Base-by-base conservation (phyloP, 2,888 invertebrate genomes). In the Lissonota sp. region DNA sequence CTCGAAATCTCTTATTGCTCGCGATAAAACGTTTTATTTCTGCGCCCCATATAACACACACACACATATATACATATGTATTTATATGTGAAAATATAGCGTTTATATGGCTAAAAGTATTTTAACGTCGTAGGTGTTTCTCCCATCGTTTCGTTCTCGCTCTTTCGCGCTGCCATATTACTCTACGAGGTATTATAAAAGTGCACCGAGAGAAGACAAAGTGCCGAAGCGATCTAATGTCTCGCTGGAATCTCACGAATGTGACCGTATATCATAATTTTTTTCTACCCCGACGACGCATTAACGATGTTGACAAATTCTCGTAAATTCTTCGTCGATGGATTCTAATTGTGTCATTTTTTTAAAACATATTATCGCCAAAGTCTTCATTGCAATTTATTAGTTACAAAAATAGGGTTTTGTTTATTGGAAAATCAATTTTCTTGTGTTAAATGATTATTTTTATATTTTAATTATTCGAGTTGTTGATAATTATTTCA, bases 21-120 rank as follows among this genome's bases (percentile, higher is more conserved):
- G 71, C 75, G 83, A 84, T 86, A 86, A 86, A 85, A 79, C 73
- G 81, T 85, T 89, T 88, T 88, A 90, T 88, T 86, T 84, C 83
- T 69, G 73, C 76, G 42, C 49, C 69, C 82, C 60, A 58, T 53
- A 5, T 53, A 3, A 58, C 42, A 10, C 49, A 51, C 46, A 10
- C 60, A 69, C 51, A 58, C 7, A 40, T 53, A 66, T 51, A 16
- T 37, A 37, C 55, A 63, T n/a, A 16, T 49, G n/a, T 55, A 40
- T 46, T 55, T 64, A 63, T 73, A 64, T 64, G 64, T 7, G 26
- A 39, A 37, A 60, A 74, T 64, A 70, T 12, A 53, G 53, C n/a
- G 14, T 53, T 12, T 67, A 57, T 57, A 70, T 62, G 82, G 62
- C 78, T 86, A 84, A 87, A 87, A 87, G 80, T 85, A 87, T 86